These are phyloP conservation scores for Artibeus lituratus DNA, from an alignment of 2,797 vertebrate genomes.

Conservation along the genomic window DNA sequence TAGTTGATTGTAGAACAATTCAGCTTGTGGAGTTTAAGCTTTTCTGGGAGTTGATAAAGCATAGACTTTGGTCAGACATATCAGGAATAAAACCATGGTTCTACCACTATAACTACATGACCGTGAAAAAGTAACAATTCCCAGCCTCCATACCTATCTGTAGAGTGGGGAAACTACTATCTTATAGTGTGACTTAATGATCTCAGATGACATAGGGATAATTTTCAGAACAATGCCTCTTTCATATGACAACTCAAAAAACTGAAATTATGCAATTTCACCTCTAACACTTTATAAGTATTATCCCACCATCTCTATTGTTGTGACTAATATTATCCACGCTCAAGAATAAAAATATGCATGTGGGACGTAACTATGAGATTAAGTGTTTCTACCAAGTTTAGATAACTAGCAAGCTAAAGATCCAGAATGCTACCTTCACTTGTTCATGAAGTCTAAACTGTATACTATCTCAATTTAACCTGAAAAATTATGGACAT, in stretches of 20 bases:
- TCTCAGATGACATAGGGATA: not conserved
- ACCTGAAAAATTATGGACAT: not conserved
- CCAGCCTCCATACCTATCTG: not conserved
- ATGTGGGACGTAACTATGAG: not conserved
- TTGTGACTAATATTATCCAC: not conserved
- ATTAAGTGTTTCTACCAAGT: not conserved
- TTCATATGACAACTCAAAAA: not conserved
- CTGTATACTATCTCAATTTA: not conserved
- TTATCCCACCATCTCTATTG: not conserved
- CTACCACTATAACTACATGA: too few species aligned
- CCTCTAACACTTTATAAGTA: not conserved
- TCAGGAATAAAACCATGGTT: not conserved
- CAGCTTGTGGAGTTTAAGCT: not conserved
- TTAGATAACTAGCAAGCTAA: not conserved
- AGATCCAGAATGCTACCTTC: not conserved
- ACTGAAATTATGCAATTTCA: not conserved
- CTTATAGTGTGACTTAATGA: rapidly evolving
- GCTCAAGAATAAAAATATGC: not conserved
- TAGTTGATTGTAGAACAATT: not conserved
- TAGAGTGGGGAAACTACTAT: not conserved
- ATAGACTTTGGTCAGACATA: not conserved
- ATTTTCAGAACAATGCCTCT: not conserved
- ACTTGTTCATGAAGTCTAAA: not conserved
- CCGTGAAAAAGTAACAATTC: not conserved
- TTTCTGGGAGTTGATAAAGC: not conserved